Evolutionary conservation across 2,888 invertebrate species (phyloP).

Genomic region (Biston betularia): DNA sequence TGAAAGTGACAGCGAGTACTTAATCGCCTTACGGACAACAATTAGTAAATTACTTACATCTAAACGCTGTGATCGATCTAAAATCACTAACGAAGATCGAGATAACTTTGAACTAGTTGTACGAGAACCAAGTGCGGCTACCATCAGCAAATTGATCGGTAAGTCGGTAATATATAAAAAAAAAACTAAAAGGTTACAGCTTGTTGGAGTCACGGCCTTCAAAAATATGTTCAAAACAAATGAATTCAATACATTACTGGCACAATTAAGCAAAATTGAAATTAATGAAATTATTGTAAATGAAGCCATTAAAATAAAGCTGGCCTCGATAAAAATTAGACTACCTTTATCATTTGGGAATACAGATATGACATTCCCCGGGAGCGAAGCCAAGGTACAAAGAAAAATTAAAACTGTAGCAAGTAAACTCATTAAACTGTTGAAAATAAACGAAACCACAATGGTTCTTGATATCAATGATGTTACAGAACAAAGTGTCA

Average conservation of each 20-base stretch:
- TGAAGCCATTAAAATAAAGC: constrained; percentile 45
- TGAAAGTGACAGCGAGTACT: constrained; percentile 41
- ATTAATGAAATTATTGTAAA: constrained; percentile 40
- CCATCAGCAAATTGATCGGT: constrained; percentile 51
- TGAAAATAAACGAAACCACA: not conserved
- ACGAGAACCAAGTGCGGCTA: constrained; percentile 41
- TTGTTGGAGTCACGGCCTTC: constrained; percentile 39
- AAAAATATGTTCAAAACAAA: constrained; percentile 40
- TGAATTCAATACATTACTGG: constrained; percentile 36
- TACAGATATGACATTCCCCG: constrained; percentile 47
- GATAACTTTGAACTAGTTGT: constrained; percentile 38
- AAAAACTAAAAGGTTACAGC: constrained; percentile 32
- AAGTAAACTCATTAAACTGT: not conserved
- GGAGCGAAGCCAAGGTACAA: constrained; percentile 23
- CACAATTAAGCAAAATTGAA: constrained; percentile 43
- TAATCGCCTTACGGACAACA: constrained; percentile 45
- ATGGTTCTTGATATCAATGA: not conserved
- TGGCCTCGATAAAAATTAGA: constrained; percentile 45
- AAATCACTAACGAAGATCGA: constrained; percentile 35
- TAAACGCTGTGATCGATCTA: constrained; percentile 43
- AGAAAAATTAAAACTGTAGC: not conserved
- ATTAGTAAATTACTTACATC: constrained; percentile 46
- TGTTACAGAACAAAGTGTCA: not conserved
- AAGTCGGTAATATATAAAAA: constrained; percentile 41
- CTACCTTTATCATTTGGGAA: constrained; percentile 54